Base-by-base conservation (phyloP, 2,113 vertebrate genomes). In the Podilymbus podiceps region DNA sequence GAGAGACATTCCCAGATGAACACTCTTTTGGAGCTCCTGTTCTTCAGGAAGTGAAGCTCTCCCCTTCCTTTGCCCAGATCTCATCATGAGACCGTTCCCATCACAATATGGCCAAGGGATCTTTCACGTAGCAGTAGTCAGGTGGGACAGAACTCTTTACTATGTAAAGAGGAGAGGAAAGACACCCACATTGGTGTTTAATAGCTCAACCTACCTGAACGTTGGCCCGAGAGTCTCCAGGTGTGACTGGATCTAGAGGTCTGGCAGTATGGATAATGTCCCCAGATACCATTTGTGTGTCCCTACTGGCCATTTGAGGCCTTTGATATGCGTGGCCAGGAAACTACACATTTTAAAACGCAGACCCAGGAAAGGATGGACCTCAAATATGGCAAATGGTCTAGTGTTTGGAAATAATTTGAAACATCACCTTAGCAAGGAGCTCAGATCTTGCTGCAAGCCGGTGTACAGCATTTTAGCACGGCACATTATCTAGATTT, bases 401-500 rank as follows among this genome's bases (percentile, higher is more conserved):
- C 35, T 28, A 79, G 77, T 67, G 75, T 87, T 85, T 40, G 49
- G 60, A 79, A 68, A 74, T 27, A 59, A 94, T 62, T 60, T 53
- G 66, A 88, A 90, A 92, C 13, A 62, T 74, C 18, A 58, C 52
- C 50, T 71, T 53, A 82, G 60, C 52, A 82, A 78, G 30, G 49
- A 87, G 18, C 60, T 44, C 40, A 75, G 74, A 8, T 92, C 73
- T 87, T 64, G 35, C 74, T 89, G 60, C 16, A 64, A 95, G 31
- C 14, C n/a, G 78, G 33, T 1, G 0, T 42, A 72, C 35, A 77
- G 62, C 73, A 85, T 79, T 96, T 91, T 85, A 95, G 44, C 77
- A 79, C 0, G 1, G 69, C 40, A 85, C 81, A 76, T 94, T 96
- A 82, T 89, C 81, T 85, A 93, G 81, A 91, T 96, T 96, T 96